A percentile compares a stretch with the other conserved stretches of the same genome.
Conservation (phyloP, 2,888 invertebrate species). For the Kuschelorhynchus macadamiae region DNA sequence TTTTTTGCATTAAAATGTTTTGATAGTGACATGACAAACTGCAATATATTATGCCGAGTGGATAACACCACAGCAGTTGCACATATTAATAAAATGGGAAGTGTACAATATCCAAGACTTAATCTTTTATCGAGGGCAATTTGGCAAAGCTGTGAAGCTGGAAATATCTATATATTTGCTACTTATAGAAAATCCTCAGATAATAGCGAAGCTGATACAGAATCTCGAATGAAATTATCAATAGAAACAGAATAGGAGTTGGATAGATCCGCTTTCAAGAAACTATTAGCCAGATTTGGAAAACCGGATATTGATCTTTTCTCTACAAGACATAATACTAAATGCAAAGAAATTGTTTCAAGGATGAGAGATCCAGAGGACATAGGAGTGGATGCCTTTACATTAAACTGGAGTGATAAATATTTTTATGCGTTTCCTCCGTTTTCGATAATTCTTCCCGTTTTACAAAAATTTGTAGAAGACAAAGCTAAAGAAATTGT, state of each 20-base stretch:
- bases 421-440: constrained; percentile 48
- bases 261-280: background rate
- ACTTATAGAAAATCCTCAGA: constrained; percentile 31
- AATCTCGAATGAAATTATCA: constrained; percentile 1
- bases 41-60: background rate
- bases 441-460: constrained; percentile 50
- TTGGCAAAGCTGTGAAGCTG: constrained; percentile 40
- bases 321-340: constrained; percentile 41
- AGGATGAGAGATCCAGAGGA: constrained; percentile 55
- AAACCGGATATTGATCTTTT: constrained; percentile 41
- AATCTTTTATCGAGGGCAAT: constrained; percentile 13
- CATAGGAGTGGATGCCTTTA: constrained; percentile 56
- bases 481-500: constrained; percentile 38
- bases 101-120: constrained; percentile 18
- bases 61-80: constrained; percentile 17
- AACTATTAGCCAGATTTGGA: background rate
- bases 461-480: constrained; percentile 53
- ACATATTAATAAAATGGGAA: constrained; percentile 38
- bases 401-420: constrained; percentile 42
- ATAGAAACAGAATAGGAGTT: background rate
- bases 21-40: constrained; percentile 32
- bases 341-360: constrained; percentile 55
- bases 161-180: constrained; percentile 38
- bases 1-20: constrained; percentile 44
- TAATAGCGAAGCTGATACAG: constrained; percentile 35